These are phyloP conservation scores for Mizuhopecten yessoensis DNA, from an alignment of 1,140 invertebrate genomes.

Conservation along the genomic window DNA sequence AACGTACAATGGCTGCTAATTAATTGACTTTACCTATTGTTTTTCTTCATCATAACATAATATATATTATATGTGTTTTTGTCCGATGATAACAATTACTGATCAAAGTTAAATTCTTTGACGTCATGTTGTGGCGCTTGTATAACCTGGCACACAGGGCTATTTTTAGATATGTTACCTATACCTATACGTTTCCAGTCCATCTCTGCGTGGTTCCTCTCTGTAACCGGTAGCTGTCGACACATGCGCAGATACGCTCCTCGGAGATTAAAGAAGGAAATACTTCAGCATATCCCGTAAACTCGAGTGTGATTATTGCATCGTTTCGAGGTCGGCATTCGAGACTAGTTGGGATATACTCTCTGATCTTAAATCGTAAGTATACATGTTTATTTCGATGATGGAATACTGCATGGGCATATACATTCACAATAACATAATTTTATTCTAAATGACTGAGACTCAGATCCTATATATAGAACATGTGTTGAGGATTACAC, in stretches of 20 bases:
- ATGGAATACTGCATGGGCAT: too few species aligned
- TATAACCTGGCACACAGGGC: background rate
- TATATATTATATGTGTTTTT: background rate
- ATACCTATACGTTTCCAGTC: conserved; percentile 12
- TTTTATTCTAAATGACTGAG: too few species aligned
- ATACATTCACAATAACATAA: too few species aligned
- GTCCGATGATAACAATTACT: background rate
- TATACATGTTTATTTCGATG: background rate
- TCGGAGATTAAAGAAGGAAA: background rate
- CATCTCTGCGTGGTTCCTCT: background rate
- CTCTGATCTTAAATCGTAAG: background rate
- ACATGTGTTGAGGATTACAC: background rate
- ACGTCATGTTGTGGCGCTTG: conserved; percentile 17
- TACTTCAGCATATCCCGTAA: background rate
- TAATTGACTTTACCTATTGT: too few species aligned
- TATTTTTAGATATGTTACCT: conserved; percentile 14
- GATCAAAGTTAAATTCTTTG: background rate
- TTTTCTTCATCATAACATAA: background rate
- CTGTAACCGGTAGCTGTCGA: conserved; percentile 20
- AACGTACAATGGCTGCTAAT: too few species aligned
- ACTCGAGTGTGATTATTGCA: background rate
- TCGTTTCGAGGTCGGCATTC: background rate
- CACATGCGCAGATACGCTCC: background rate
- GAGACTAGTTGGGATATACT: background rate
- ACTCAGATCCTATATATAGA: background rate